Conservation (phyloP, 2,113 vertebrate species). For the Rafetus swinhoei region DNA sequence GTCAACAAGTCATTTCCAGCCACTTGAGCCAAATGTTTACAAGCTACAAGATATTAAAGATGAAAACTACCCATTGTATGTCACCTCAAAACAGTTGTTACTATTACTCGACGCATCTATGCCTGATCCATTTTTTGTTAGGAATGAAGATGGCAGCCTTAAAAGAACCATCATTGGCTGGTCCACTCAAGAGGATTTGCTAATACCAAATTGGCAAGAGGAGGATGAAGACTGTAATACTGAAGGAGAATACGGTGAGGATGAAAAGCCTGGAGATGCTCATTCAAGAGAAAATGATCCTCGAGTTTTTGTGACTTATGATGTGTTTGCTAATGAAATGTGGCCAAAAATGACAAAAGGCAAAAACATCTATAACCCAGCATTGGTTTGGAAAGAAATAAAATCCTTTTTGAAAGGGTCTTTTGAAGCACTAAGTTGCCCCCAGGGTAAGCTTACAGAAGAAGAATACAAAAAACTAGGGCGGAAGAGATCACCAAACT, state of each 20-base stretch:
- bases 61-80: slow-evolving; percentile 83
- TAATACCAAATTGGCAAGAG: slow-evolving; percentile 75
- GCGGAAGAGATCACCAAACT: slow-evolving; percentile 81
- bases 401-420: slow-evolving; percentile 87
- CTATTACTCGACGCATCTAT: slow-evolving; percentile 83
- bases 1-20: slow-evolving; percentile 80
- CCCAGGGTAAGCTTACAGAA: slow-evolving; percentile 76
- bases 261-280: slow-evolving; percentile 60
- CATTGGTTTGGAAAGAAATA: slow-evolving; percentile 87
- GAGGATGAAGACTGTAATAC: slow-evolving; percentile 75
- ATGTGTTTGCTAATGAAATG: slow-evolving; percentile 78
- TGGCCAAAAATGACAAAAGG: slow-evolving; percentile 86
- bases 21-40: slow-evolving; percentile 76
- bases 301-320: slow-evolving; percentile 79
- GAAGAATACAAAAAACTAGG: slow-evolving; percentile 83
- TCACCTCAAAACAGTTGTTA: slow-evolving; percentile 83
- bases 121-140: slow-evolving; percentile 81
- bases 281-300: slow-evolving; percentile 72
- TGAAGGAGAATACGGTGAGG: slow-evolving; percentile 68
- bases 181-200: slow-evolving; percentile 77
- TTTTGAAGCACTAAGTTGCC: slow-evolving; percentile 81
- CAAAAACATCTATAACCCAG: slow-evolving; percentile 81
- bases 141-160: slow-evolving; percentile 86
- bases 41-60: slow-evolving; percentile 83
- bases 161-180: slow-evolving; percentile 79